phyloP scores from a whole-genome alignment of 1,140 invertebrate species.

The Oryctes rhinoceros region DNA sequence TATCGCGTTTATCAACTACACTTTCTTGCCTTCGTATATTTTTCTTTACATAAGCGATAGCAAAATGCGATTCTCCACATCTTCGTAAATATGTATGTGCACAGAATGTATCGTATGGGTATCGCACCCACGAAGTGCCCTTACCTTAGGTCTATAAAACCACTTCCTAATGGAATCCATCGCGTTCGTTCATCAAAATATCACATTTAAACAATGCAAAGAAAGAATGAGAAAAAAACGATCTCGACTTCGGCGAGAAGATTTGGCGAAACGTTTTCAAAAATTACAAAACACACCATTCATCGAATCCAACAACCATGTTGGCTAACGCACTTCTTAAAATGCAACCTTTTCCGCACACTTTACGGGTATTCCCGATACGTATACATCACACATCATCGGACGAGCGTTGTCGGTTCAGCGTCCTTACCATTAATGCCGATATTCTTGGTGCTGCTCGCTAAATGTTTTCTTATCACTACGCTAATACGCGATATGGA shows the following conservation, averaged over 20 bases:
- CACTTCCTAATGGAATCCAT: constrained; percentile 92
- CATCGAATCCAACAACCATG: constrained; percentile 18
- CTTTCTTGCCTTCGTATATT: background rate
- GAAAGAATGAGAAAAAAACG: background rate
- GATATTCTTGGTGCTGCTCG: background rate
- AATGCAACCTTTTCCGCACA: constrained; percentile 27
- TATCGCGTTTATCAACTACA: constrained; percentile 5
- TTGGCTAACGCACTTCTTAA: constrained; percentile 25
- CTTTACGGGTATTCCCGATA: constrained; percentile 1
- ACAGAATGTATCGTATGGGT: background rate
- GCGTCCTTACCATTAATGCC: constrained; percentile 11
- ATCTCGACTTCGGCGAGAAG: background rate
- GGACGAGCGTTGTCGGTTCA: background rate
- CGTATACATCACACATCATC: background rate
- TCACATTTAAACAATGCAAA: constrained; percentile 14
- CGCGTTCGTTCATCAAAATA: background rate
- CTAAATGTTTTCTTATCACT: constrained; percentile 14
- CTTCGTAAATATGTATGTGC: background rate
- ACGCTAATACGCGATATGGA: background rate
- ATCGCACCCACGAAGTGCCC: constrained; percentile 13
- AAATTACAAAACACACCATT: constrained; percentile 31
- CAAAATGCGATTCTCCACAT: background rate
- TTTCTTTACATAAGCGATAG: constrained; percentile 38
- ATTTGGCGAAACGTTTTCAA: constrained; percentile 20
- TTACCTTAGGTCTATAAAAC: constrained; percentile 91